Base-by-base conservation (phyloP, 2,113 vertebrate species). In the Crocuta crocuta region DNA sequence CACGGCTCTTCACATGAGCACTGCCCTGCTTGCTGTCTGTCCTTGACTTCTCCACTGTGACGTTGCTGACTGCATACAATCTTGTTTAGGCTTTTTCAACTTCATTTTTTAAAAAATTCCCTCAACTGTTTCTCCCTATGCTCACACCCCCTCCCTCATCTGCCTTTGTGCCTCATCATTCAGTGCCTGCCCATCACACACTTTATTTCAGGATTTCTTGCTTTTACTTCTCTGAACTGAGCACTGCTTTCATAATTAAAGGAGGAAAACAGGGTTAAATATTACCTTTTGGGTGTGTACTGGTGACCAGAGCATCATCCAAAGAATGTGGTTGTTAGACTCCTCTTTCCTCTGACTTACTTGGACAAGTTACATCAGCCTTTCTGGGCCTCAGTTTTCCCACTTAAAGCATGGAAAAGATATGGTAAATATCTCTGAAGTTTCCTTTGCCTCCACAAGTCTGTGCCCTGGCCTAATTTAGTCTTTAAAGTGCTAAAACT, bases 171-270 rank as follows among this genome's bases (percentile, higher is more conserved):
- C 55, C 88, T 19, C 58, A 4, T 61, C 12, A 1, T 33, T 89
- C 53, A 74, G 53, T 24, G 79, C 28, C 48, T 7, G 9, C 3
- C 71, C 17, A 21, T 55, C 9, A 23, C 5, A 23, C 43, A 23
- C 31, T 79, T 45, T 17, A 8, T 39, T 58, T 65, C 35, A 83
- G 16, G 4, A 10, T 23, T 55, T 87, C 45, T 70, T 87, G 53
- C 13, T 79, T 61, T n/a, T 79, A 31, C 71, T 78, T 88, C 15
- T 2, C 1, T 8, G 11, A 83, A 68, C 55, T 28, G 19, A 93
- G 8, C 7, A 19, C 31, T 66, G 70, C 35, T 97, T 78, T 83
- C 92, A 91, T 84, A 96, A 85, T n/a, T 89, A 76, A 87, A 71
- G 35, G 61, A 48, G 43, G 61, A 58, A 85, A 58, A 31, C 4